phyloP scores from a whole-genome alignment of 2,797 vertebrate species.

The Diplodus puntazzo region DNA sequence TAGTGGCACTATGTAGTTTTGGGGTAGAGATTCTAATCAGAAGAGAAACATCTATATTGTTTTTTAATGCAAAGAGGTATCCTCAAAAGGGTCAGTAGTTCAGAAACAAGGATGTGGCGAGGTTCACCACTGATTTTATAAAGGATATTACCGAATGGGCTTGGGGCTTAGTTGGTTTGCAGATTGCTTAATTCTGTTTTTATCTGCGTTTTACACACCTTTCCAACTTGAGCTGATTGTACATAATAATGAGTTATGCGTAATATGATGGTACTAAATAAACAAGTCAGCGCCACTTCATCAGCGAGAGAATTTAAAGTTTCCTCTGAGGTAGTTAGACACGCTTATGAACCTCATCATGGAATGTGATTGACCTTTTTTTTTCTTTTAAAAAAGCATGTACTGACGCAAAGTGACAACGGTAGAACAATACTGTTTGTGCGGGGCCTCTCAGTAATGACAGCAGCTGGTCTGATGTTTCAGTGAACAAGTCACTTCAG shows the following conservation, averaged over 20 bases:
- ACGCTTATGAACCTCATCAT: conserved; percentile 19
- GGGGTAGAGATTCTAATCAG: too few species aligned
- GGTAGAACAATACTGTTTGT: conserved; percentile 52
- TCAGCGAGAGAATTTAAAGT: conserved; percentile 19
- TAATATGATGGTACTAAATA: not conserved
- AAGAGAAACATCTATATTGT: too few species aligned
- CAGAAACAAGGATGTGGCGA: too few species aligned
- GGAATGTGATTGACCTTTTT: conserved; percentile 23
- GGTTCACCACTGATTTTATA: too few species aligned
- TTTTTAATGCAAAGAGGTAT: too few species aligned
- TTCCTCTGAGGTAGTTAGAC: conserved; percentile 35
- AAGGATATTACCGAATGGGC: too few species aligned
- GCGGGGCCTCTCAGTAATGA: conserved; percentile 59
- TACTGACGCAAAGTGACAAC: conserved; percentile 50
- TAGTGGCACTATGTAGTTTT: too few species aligned
- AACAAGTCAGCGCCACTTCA: not conserved
- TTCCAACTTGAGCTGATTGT: too few species aligned
- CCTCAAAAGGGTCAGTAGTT: too few species aligned
- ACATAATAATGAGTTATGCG: not conserved
- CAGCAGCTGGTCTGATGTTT: conserved; percentile 69
- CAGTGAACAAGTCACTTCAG: conserved; percentile 75
- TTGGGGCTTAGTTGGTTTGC: too few species aligned
- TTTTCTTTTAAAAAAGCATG: not conserved
- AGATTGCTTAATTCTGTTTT: too few species aligned
- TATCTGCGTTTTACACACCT: too few species aligned